These are phyloP conservation scores for Tinamus major DNA, from an alignment of 2,797 vertebrate genomes.

Conservation along the genomic window DNA sequence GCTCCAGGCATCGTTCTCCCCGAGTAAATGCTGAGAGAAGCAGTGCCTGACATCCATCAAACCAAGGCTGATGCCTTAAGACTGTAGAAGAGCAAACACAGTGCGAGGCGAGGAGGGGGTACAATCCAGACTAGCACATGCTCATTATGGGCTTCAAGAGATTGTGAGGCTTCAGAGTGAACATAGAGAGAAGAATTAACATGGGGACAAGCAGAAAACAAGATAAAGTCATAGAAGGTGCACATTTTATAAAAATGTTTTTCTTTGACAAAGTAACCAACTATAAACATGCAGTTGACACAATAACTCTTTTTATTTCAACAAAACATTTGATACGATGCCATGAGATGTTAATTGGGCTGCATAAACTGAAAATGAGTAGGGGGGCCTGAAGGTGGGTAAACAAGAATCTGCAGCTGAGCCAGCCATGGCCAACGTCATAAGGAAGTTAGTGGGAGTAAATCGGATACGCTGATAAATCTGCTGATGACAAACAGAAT, in stretches of 20 bases:
- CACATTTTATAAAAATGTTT: neutral
- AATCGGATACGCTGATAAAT: conserved; percentile 20
- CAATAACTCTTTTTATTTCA: neutral
- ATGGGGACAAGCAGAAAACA: neutral
- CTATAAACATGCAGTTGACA: too few relatives aligned
- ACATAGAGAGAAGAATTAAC: neutral
- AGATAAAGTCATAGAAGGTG: neutral
- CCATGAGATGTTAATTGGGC: neutral
- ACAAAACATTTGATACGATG: neutral
- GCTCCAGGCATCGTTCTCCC: neutral
- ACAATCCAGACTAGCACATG: neutral
- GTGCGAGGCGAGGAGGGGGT: neutral
- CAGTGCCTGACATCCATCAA: neutral
- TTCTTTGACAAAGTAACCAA: neutral
- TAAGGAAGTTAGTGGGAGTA: conserved; percentile 46
- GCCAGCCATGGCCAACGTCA: conserved; percentile 2
- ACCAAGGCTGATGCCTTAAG: neutral
- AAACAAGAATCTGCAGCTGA: conserved; percentile 23
- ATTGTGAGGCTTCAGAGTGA: neutral
- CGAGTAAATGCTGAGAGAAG: neutral
- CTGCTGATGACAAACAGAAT: neutral
- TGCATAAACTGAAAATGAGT: neutral
- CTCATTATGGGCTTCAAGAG: neutral
- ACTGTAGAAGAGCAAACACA: neutral
- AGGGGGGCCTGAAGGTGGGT: neutral